Evolutionary conservation across 2,113 vertebrate genomes (phyloP).

Genomic region (Herpailurus yagouaroundi): DNA sequence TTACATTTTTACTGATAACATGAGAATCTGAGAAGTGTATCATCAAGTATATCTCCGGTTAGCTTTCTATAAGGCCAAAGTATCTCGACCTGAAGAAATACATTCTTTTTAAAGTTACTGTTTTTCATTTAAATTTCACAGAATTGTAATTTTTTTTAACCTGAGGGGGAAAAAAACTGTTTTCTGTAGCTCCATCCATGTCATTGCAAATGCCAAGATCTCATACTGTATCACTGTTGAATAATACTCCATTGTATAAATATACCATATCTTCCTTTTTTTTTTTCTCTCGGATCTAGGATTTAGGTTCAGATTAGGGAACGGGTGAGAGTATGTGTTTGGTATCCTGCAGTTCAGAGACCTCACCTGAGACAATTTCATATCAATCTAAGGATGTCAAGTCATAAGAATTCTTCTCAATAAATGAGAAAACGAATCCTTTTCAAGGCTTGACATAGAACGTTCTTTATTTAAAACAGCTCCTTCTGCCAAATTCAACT

Average conservation of each 20-base stretch:
- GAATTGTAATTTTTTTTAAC: background rate
- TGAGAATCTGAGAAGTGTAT: background rate
- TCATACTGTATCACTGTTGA: background rate
- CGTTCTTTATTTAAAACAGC: background rate
- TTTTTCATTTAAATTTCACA: background rate
- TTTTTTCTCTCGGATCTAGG: background rate
- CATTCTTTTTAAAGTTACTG: background rate
- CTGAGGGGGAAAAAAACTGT: background rate
- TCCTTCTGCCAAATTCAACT: background rate
- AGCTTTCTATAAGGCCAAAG: background rate
- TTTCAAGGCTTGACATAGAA: background rate
- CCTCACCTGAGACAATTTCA: background rate
- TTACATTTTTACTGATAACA: background rate
- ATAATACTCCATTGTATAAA: background rate
- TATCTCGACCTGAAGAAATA: background rate
- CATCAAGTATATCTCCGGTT: background rate
- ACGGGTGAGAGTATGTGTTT: background rate
- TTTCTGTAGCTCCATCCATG: background rate
- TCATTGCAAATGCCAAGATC: background rate
- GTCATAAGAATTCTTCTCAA: background rate
- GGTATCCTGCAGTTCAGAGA: background rate
- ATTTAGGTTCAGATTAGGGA: background rate
- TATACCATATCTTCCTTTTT: background rate
- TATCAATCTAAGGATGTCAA: background rate
- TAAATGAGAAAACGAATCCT: background rate